Evolutionary conservation across 2,797 vertebrate species (phyloP), one percentile per base, ranked within the genome.

Genomic region (Lerista edwardsae): DNA sequence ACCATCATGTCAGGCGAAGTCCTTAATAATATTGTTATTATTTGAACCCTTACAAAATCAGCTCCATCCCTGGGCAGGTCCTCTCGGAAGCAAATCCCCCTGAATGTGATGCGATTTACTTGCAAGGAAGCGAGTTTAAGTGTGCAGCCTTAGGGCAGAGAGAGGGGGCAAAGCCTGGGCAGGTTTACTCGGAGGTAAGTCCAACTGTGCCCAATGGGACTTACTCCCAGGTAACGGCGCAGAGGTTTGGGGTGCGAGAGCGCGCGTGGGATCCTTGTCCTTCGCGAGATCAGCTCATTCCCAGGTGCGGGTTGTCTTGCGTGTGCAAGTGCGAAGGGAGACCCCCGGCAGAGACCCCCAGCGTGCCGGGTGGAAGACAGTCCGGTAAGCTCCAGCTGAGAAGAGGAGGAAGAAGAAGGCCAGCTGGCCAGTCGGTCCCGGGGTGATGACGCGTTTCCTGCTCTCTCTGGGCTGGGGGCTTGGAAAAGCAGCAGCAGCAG

Each of bases 361-460:
- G 27, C 15, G 6, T 1, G 64, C 61, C 1, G 59, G 14, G 29
- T 6, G 69, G 31, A 3, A 12, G 85, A 6, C 36, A 9, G 23
- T 65, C 83, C n/a, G 57, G 55, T 39, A 3, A 51, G 39, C 41
- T 67, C 19, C 11, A 9, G 39, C 11, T 1, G 36, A 39, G 67
- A 61, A 51, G 78, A 27, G 64, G 51, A 17, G 64, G 75, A 31
- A 39, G 39, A 36, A 68, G 83, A 36, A 65, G 39, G 21, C 29
- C 65, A 44, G 83, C 67, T 71, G 75, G 83, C 68, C 39, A 27
- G 90, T 84, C 91, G 82, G 95, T 93, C 95, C 91, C 94, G 84
- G 89, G 93, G 80, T 96, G 96, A 96, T 96, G 96, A 96, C 95
- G 96, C 92, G 94, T 72, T 96, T 96, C 95, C 96, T 94, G 96